Evolutionary conservation across 2,888 invertebrate genomes (phyloP).

Genomic region (Glyphotaelius pellucidus): DNA sequence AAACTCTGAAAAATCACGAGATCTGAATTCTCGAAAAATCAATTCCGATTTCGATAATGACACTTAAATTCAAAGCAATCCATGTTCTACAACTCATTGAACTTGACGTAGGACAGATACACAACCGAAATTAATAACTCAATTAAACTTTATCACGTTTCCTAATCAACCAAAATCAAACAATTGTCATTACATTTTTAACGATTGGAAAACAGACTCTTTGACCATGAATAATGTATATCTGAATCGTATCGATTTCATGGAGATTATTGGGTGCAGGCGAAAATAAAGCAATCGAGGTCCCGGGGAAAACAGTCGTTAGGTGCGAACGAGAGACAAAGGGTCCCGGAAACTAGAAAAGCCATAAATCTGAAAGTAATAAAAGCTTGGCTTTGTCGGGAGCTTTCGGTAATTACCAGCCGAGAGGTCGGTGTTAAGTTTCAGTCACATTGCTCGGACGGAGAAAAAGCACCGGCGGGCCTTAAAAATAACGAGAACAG

Average conservation of each 20-base stretch:
- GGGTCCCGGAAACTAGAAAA: slow-evolving; percentile 61
- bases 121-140: background rate
- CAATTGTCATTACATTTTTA: background rate
- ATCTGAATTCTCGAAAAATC: too few species aligned
- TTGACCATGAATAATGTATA: background rate
- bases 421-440: slow-evolving; percentile 63
- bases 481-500: slow-evolving; percentile 27
- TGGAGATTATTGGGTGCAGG: slow-evolving; percentile 60
- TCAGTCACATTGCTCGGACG: slow-evolving; percentile 40
- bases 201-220: background rate
- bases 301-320: slow-evolving; percentile 53
- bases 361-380: slow-evolving; percentile 67
- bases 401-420: slow-evolving; percentile 66
- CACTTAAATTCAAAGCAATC: too few species aligned
- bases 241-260: slow-evolving; percentile 41
- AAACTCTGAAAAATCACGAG: too few species aligned
- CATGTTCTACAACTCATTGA: too few species aligned
- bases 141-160: background rate
- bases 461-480: slow-evolving; percentile 12
- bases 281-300: slow-evolving; percentile 63
- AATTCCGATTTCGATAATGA: too few species aligned
- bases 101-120: too few species aligned
- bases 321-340: slow-evolving; percentile 65
- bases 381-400: slow-evolving; percentile 66
- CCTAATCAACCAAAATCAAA: background rate